phyloP scores from a whole-genome alignment of 2,797 vertebrate species.

The Lepus townsendii region DNA sequence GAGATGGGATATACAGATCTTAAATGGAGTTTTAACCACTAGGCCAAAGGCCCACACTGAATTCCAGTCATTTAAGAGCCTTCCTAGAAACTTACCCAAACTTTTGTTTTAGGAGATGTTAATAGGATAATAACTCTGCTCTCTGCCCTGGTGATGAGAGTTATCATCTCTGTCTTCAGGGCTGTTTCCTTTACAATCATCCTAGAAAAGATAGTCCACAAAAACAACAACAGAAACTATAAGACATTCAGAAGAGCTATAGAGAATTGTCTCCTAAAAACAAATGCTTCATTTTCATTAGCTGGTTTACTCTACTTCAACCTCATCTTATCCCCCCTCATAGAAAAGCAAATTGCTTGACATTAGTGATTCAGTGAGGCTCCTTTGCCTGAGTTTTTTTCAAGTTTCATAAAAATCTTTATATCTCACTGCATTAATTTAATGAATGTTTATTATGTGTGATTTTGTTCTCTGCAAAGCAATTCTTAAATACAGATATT shows the following conservation, averaged over 20 bases:
- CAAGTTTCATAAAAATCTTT: background rate
- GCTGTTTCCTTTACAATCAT: background rate
- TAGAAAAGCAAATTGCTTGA: background rate
- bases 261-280: background rate
- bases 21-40: too few species aligned
- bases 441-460: background rate
- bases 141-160: background rate
- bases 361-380: background rate
- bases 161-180: background rate
- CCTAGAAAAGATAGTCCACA: conserved; percentile 39
- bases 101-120: background rate
- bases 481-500: background rate
- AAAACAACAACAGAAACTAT: background rate
- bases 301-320: conserved; percentile 5
- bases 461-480: conserved; percentile 19
- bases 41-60: too few species aligned
- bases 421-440: background rate
- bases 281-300: background rate
- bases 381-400: background rate
- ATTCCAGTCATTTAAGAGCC: background rate
- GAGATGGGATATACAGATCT: too few species aligned
- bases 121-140: conserved; percentile 5
- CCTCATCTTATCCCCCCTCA: background rate
- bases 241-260: background rate
- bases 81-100: background rate